phyloP scores from a whole-genome alignment of 2,113 vertebrate species.

The Erpornis zantholeuca region DNA sequence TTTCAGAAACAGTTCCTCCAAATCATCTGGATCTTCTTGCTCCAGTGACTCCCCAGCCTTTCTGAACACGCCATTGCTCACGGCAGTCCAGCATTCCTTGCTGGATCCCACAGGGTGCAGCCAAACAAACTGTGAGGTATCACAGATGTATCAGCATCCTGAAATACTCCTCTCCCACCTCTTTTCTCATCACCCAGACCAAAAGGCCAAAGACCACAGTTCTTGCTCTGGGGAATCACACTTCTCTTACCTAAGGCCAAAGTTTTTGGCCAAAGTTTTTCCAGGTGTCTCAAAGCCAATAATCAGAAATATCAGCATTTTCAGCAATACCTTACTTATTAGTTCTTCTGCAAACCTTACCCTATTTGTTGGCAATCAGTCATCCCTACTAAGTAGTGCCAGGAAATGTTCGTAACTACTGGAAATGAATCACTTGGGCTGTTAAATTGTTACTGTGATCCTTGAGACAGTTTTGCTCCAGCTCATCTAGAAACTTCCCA shows the following conservation, averaged over 20 bases:
- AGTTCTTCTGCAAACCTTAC: not conserved
- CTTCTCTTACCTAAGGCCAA: not conserved
- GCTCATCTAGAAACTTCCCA: not conserved
- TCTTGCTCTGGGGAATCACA: not conserved
- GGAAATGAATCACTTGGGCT: not conserved
- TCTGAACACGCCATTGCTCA: not conserved
- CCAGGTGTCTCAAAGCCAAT: not conserved
- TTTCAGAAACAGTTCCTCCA: not conserved
- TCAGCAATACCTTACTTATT: not conserved
- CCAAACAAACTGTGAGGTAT: not conserved
- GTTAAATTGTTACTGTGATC: fast-evolving
- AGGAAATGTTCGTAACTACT: not conserved
- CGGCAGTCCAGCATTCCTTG: not conserved
- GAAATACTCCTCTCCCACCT: not conserved
- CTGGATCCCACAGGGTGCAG: fast-evolving
- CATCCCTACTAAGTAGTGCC: not conserved
- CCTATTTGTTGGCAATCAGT: not conserved
- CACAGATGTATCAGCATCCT: not conserved
- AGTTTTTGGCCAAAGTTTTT: not conserved
- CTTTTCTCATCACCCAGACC: not conserved
- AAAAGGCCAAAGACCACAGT: not conserved
- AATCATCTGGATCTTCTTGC: not conserved
- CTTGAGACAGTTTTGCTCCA: not conserved
- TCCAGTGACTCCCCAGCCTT: not conserved
- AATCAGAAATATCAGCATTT: not conserved